Evolutionary conservation across 30 jellyfish, hydroid and myxozoan genomes (phyloP).

Genomic region (Hydractinia echinata): DNA sequence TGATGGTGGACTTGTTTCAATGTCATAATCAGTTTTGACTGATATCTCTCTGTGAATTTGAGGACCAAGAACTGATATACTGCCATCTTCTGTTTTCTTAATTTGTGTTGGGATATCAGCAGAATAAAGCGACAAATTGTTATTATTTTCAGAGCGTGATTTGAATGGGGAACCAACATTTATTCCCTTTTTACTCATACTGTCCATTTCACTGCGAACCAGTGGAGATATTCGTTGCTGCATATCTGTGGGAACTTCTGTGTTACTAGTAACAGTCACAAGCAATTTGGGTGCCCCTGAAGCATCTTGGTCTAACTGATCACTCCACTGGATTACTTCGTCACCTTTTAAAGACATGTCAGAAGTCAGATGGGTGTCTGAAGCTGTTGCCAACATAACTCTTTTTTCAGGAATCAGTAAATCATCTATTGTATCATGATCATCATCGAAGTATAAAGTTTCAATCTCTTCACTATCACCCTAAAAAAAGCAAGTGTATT

Average conservation of each 20-base stretch:
- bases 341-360: slow-evolving; percentile 70
- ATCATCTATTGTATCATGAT: slow-evolving; percentile 21
- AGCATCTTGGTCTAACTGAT: slow-evolving; percentile 64
- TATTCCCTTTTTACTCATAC: slow-evolving; percentile 4
- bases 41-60: slow-evolving; percentile 67
- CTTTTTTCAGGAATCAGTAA: slow-evolving; percentile 4
- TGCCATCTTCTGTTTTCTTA: slow-evolving; percentile 40
- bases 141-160: not conserved
- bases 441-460: not conserved
- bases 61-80: slow-evolving; percentile 68
- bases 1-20: slow-evolving; percentile 78
- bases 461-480: no score
- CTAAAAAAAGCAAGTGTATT: no score
- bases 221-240: slow-evolving; percentile 79
- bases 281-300: slow-evolving; percentile 48
- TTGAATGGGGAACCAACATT: not conserved
- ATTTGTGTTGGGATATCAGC: slow-evolving; percentile 2
- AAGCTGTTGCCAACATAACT: slow-evolving; percentile 12
- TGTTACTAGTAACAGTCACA: slow-evolving; percentile 79
- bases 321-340: slow-evolving; percentile 70
- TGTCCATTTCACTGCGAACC: slow-evolving; percentile 67
- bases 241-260: slow-evolving; percentile 62
- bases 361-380: not conserved
- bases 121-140: not conserved
- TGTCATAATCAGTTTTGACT: slow-evolving; percentile 79